phyloP scores from a whole-genome alignment of 2,888 invertebrate genomes.

The Cataglyphis altisquamis region DNA sequence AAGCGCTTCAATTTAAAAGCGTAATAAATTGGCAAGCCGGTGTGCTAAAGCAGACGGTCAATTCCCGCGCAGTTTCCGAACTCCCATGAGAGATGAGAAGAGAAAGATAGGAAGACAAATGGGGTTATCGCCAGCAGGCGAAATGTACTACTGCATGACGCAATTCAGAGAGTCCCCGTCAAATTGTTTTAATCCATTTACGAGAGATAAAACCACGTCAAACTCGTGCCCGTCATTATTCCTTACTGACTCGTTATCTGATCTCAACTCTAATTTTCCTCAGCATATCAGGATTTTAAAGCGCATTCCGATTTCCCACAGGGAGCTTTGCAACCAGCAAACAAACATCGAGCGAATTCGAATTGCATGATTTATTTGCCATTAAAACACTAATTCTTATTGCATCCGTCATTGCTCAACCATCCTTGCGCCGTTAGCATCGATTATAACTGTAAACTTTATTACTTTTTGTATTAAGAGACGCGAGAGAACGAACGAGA shows the following conservation, averaged over 20 bases:
- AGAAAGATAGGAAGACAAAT: not conserved
- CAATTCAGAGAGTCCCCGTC: slow-evolving; percentile 1
- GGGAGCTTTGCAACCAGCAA: slow-evolving; percentile 1
- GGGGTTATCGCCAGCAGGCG: slow-evolving; percentile 5
- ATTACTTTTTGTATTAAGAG: not conserved
- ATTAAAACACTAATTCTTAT: slow-evolving; percentile 5
- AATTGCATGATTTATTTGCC: slow-evolving; percentile 14
- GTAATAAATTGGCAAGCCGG: slow-evolving; percentile 27
- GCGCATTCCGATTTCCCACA: slow-evolving; percentile 1
- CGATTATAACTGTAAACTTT: slow-evolving; percentile 14
- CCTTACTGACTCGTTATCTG: slow-evolving; percentile 35
- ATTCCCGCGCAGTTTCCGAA: slow-evolving; percentile 22
- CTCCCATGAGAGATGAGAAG: not conserved
- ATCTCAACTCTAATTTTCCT: slow-evolving; percentile 16
- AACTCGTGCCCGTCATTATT: slow-evolving; percentile 16
- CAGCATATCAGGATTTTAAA: slow-evolving; percentile 16
- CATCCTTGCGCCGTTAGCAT: not conserved
- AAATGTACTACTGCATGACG: slow-evolving; percentile 3
- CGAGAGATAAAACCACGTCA: slow-evolving; percentile 20
- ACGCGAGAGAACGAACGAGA: not conserved
- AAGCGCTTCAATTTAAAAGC: slow-evolving; percentile 41
- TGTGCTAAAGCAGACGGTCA: slow-evolving; percentile 17
- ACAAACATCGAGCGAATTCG: slow-evolving; percentile 24
- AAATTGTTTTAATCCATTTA: slow-evolving; percentile 47
- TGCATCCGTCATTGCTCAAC: slow-evolving; percentile 1